Evolutionary conservation across 2,113 vertebrate species (phyloP).

Genomic region (Callithrix jacchus): DNA sequence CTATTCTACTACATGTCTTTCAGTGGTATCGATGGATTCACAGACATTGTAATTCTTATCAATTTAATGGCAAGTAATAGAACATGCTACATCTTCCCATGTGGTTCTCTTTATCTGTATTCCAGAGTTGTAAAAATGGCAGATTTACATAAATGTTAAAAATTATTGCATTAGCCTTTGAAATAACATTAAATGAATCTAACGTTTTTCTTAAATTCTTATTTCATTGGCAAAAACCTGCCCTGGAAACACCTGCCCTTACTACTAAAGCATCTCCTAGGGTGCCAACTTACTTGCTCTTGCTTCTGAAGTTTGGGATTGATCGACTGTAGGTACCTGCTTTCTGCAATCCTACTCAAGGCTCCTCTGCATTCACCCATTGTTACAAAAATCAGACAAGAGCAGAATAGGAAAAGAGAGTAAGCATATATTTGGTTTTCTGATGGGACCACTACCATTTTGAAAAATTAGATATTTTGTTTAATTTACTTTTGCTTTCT

Average conservation of each 20-base stretch:
- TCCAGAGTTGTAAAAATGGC: neutral
- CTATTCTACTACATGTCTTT: neutral
- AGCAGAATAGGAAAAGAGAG: neutral
- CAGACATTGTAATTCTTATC: neutral
- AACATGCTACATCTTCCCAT: neutral
- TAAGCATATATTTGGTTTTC: neutral
- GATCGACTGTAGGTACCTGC: neutral
- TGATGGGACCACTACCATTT: neutral
- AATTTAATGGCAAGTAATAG: neutral
- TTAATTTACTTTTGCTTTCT: neutral
- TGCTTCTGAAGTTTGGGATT: neutral
- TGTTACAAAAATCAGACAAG: neutral
- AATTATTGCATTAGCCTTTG: neutral
- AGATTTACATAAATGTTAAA: neutral
- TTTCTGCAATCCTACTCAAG: neutral
- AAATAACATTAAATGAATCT: neutral
- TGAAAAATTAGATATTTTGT: neutral
- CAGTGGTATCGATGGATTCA: neutral
- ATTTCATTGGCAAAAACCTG: slow-evolving; percentile 15
- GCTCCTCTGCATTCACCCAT: neutral
- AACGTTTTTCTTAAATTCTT: neutral
- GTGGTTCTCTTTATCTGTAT: neutral
- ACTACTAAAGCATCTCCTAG: neutral
- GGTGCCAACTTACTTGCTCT: neutral
- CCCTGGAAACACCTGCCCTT: neutral